phyloP scores from a whole-genome alignment of 1,140 invertebrate species.

The Camponotus vicinus region DNA sequence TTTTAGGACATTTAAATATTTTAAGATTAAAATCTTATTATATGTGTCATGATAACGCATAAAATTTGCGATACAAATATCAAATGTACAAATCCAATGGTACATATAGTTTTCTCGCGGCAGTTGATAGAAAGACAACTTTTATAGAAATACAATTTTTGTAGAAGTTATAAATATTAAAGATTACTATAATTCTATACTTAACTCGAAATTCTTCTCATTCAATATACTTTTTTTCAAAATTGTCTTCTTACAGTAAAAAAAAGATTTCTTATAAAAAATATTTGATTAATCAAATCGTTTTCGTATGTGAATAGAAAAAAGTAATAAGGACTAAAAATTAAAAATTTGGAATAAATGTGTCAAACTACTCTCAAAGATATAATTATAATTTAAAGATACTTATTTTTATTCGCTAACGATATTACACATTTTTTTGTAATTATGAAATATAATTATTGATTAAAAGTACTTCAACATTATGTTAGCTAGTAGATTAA shows the following conservation, averaged over 20 bases:
- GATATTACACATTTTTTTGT: not conserved
- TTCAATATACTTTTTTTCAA: not conserved
- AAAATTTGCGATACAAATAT: constrained; percentile 23
- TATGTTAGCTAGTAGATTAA: not conserved
- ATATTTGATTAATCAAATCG: not conserved
- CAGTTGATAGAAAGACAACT: constrained; percentile 69
- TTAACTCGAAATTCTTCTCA: constrained; percentile 38
- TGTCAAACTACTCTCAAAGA: too few species aligned
- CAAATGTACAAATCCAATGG: not conserved
- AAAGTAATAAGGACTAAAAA: not conserved
- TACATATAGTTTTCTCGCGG: constrained; percentile 37
- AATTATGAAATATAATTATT: not conserved
- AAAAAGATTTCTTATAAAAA: not conserved
- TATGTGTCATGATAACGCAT: too few species aligned
- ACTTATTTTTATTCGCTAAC: too few species aligned
- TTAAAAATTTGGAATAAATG: not conserved
- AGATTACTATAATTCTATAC: constrained; percentile 68
- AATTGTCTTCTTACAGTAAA: not conserved
- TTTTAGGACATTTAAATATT: not conserved
- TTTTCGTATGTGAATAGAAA: not conserved
- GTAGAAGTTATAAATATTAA: constrained; percentile 65
- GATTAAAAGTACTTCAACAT: not conserved
- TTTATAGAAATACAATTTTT: constrained; percentile 48
- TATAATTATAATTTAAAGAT: too few species aligned
- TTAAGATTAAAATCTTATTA: not conserved